Evolutionary conservation across 2,797 vertebrate genomes (phyloP).

Genomic region (Sus cebifrons): DNA sequence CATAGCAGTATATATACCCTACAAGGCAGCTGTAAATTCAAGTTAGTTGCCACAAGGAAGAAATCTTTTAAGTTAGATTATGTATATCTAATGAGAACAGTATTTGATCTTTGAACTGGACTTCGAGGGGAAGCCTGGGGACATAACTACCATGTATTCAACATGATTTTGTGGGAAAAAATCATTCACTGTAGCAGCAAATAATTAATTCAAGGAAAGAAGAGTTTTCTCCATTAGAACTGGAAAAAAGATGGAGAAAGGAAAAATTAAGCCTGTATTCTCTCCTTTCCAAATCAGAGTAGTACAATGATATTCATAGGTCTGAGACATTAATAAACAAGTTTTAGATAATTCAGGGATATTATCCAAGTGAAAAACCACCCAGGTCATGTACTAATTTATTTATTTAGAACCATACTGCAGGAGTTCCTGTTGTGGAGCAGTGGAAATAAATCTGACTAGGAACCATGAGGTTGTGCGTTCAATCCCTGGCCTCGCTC

Average conservation of each 20-base stretch:
- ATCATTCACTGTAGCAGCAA: not conserved
- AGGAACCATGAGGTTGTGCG: too few relatives aligned
- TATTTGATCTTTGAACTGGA: not conserved
- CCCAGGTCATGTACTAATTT: not conserved
- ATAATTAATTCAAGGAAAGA: constrained; percentile 15
- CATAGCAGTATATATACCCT: not conserved
- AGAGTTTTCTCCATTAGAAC: not conserved
- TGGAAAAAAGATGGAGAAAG: not conserved
- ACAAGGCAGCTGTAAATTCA: not conserved
- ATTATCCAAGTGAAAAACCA: constrained; percentile 6
- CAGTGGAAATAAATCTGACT: too few relatives aligned
- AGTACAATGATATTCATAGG: not conserved
- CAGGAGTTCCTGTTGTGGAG: too few relatives aligned
- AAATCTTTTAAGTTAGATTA: not conserved
- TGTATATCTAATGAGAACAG: not conserved
- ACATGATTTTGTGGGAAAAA: not conserved
- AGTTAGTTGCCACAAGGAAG: not conserved
- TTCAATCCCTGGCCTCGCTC: too few relatives aligned
- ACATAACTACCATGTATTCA: not conserved
- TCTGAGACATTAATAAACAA: not conserved
- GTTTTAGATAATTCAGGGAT: not conserved
- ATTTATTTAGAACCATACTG: not conserved
- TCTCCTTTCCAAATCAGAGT: not conserved
- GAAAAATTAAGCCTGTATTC: not conserved
- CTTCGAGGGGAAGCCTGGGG: not conserved